phyloP scores from a whole-genome alignment of 2,797 vertebrate species.

The Clarias laeviceps region DNA sequence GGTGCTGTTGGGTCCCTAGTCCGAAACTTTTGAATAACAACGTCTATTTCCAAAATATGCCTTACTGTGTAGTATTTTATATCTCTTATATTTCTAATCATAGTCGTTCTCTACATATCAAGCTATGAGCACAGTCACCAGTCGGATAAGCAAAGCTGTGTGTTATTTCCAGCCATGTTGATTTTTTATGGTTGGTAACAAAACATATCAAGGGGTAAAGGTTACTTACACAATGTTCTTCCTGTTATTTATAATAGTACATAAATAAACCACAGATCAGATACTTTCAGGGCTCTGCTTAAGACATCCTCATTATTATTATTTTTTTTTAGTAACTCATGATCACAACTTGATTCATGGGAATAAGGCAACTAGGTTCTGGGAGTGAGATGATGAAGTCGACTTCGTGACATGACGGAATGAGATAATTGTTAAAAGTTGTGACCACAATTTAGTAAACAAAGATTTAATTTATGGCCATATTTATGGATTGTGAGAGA shows the following conservation, averaged over 20 bases:
- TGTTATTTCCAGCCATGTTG: background rate
- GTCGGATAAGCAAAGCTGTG: slow-evolving; percentile 12
- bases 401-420: too few species aligned
- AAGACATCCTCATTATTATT: background rate
- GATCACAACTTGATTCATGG: background rate
- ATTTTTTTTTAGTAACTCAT: background rate
- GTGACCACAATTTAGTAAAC: background rate
- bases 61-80: background rate
- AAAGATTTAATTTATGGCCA: background rate
- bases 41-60: background rate
- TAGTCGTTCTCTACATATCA: background rate
- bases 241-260: background rate
- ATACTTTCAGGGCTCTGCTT: background rate
- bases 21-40: background rate
- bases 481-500: background rate
- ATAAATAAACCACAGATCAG: background rate
- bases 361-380: too few species aligned
- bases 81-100: background rate
- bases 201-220: background rate
- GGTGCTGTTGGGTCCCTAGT: background rate
- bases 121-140: background rate
- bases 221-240: background rate
- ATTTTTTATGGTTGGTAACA: slow-evolving; percentile 44
- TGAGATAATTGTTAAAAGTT: too few species aligned
- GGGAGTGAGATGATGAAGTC: too few species aligned